Evolutionary conservation across 2,113 vertebrate species (phyloP), one percentile per base, ranked within the genome.

Genomic region (Trematocara unimaculatum): DNA sequence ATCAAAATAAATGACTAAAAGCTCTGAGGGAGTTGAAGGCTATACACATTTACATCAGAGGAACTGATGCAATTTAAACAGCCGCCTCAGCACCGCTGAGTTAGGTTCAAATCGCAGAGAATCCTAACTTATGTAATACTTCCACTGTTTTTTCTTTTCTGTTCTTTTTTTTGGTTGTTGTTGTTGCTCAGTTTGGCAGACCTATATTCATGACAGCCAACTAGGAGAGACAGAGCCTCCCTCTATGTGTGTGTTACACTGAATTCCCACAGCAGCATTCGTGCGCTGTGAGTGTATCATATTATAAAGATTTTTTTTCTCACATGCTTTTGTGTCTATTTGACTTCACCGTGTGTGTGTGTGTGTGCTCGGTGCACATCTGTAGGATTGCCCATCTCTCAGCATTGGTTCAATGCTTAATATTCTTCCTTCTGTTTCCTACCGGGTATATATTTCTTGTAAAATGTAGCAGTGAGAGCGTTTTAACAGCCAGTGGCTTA

Each of bases 1-100:
- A 96, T 96, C 95, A 95, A 95, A 96, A 96, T 96, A 96, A 95
- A 95, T 92, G 91, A 92, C 91, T 93, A 93, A 94, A 93, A 93
- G 89, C 93, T 94, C 94, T 79, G 10, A 89, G 93, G 93, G 94
- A 94, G 92, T 93, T 92, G 80, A 93, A 89, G 89, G 92, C 91
- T 92, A 88, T 88, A 88, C 91, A 82, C 92, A 94, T 94, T 94
- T 91, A 92, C 92, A 94, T 95, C 94, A 93, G 90, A 93, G 91
- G 90, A 94, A 93, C 85, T 89, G 93, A 94, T 92, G 93, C 90
- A 94, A 95, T 93, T 94, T 91, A 94, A 94, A 94, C 83, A 91
- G 89, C 88, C 18, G 89, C 91, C 85, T 91, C 85, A 89, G 90
- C 54, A 85, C 35, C 23, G 14, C 83, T 35, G 79, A 88, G 85